A percentile compares a stretch with the other conserved stretches of the same genome.
phyloP scores from a whole-genome alignment of 2,113 vertebrate species.

The Chunga burmeisteri region DNA sequence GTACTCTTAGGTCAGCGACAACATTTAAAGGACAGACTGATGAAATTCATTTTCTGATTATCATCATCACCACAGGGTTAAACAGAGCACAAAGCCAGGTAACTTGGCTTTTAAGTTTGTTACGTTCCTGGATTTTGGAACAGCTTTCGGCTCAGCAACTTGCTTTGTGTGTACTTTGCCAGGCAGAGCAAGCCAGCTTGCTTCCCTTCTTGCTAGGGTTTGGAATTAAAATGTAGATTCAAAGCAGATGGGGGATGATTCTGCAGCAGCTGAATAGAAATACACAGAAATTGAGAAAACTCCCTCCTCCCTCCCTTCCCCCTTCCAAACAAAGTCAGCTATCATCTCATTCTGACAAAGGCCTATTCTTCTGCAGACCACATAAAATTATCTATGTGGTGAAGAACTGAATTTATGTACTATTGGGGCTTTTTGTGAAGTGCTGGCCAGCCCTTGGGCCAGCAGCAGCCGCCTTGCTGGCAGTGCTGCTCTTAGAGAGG shows the following conservation, averaged over 20 bases:
- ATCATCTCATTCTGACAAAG: slow-evolving; percentile 27
- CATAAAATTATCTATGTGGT: slow-evolving; percentile 6
- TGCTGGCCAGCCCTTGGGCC: not conserved
- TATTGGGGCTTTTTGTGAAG: not conserved
- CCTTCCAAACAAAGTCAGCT: not conserved
- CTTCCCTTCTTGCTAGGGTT: slow-evolving; percentile 9
- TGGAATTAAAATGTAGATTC: slow-evolving; percentile 50
- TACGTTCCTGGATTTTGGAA: not conserved
- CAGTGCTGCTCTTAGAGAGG: not conserved
- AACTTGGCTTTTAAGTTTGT: not conserved
- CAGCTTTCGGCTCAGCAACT: not conserved
- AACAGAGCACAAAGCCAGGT: not conserved
- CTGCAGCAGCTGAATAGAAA: slow-evolving; percentile 50
- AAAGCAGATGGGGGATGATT: slow-evolving; percentile 62
- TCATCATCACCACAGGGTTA: accelerated
- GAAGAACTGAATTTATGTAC: not conserved
- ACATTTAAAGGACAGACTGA: not conserved
- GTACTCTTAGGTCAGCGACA: not conserved
- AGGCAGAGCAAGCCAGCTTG: not conserved
- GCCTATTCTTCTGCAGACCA: slow-evolving; percentile 30
- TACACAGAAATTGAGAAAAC: slow-evolving; percentile 18
- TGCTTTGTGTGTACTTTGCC: not conserved
- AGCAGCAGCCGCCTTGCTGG: not conserved
- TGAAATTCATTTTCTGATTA: not conserved
- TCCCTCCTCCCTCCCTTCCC: not conserved